These are phyloP conservation scores for Fregata magnificens DNA, from an alignment of 2,113 vertebrate species.

Conservation along the genomic window DNA sequence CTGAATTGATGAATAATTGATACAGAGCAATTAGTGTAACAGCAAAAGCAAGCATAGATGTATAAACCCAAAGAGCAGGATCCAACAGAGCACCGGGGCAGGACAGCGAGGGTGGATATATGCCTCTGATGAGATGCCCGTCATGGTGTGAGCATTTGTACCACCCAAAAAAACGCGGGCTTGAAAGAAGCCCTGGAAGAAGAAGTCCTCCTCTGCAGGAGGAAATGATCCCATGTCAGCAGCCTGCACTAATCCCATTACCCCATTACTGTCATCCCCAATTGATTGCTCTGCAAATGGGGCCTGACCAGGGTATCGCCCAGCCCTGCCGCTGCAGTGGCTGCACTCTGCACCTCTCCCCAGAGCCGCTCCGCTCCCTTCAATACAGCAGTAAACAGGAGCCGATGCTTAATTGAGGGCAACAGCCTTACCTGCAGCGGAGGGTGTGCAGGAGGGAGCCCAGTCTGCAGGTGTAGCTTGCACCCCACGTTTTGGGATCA, in stretches of 20 bases:
- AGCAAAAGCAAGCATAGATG: neutral
- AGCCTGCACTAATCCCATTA: neutral
- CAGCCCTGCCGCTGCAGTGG: neutral
- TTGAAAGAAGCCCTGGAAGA: neutral
- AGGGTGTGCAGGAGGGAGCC: neutral
- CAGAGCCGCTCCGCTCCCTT: neutral
- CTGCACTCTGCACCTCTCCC: neutral
- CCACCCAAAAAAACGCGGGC: neutral
- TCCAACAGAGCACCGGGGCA: neutral
- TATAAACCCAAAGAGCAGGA: neutral
- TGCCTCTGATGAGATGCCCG: rapidly evolving
- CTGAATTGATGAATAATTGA: neutral
- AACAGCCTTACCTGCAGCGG: neutral
- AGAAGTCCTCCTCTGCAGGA: neutral
- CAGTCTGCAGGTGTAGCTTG: neutral
- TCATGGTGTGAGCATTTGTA: rapidly evolving
- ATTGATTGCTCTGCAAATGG: neutral
- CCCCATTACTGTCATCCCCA: neutral
- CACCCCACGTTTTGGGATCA: rapidly evolving
- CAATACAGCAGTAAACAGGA: neutral
- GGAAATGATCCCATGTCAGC: neutral
- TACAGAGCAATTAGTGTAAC: neutral
- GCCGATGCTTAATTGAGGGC: neutral
- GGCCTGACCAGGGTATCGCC: neutral
- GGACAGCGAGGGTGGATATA: rapidly evolving